Evolutionary conservation across 2,113 vertebrate genomes (phyloP).

Genomic region (Cyprinodon brontotheroides): DNA sequence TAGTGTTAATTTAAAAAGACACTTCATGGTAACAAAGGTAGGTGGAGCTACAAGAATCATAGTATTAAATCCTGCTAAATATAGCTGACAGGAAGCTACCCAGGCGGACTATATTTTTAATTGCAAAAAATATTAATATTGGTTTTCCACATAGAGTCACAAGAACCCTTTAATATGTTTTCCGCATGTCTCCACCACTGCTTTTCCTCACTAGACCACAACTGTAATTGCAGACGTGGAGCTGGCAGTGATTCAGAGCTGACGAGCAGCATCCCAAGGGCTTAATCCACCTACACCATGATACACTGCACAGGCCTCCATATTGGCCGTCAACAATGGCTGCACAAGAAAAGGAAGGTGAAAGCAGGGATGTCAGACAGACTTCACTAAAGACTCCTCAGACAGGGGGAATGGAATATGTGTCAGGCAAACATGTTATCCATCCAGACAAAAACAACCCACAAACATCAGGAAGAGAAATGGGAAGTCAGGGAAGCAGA

Average conservation of each 20-base stretch:
- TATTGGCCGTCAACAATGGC: conserved; percentile 36
- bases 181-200: conserved; percentile 55
- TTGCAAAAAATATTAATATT: conserved; percentile 57
- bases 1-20: background rate
- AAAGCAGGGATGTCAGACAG: conserved; percentile 18
- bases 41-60: conserved; percentile 23
- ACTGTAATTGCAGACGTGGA: conserved; percentile 55
- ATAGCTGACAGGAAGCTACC: conserved; percentile 34
- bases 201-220: conserved; percentile 64
- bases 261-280: conserved; percentile 25
- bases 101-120: conserved; percentile 43
- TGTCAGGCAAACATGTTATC: conserved; percentile 33
- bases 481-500: conserved; percentile 9
- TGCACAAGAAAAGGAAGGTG: conserved; percentile 34
- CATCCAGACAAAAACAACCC: conserved; percentile 24
- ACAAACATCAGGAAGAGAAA: conserved; percentile 22
- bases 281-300: conserved; percentile 25
- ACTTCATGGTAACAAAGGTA: conserved; percentile 35
- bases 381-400: conserved; percentile 7
- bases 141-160: conserved; percentile 57
- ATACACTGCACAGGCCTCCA: conserved; percentile 17
- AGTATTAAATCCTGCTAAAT: conserved; percentile 33
- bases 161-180: conserved; percentile 41
- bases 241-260: conserved; percentile 35
- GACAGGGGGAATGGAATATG: conserved; percentile 30